Evolutionary conservation across 2,113 vertebrate genomes (phyloP), one percentile per base, ranked within the genome.

Genomic region (Euleptes europaea): DNA sequence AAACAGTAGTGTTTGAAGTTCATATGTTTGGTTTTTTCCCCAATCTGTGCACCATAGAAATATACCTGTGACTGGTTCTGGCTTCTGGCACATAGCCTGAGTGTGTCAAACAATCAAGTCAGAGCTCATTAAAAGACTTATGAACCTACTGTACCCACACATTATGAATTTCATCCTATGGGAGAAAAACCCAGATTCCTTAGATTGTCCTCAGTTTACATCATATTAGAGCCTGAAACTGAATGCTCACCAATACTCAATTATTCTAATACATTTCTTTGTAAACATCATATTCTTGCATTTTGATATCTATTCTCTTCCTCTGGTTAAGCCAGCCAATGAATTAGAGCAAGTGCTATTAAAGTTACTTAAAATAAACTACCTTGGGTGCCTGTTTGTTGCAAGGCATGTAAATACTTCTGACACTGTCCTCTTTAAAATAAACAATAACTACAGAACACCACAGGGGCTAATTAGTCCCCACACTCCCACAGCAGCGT

Each of bases 361-460:
- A 77, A 79, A 84, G 69, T 90, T 9, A 65, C 67, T 93, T 86
- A 85, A 91, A 93, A 87, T 86, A 91, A 86, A 82, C 79, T 88
- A 79, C 63, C 57, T 74, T 82, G 84, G 88, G 88, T 93, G 51
- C 7, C 0, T 7, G 23, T 67, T 85, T 86, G 66, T 89, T 69
- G 44, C 35, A 47, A 86, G 91, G 86, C 67, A 87, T 60, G 60
- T 72, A 71, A 74, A 87, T 57, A 77, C 26, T 66, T 57, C 21
- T 5, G 4, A 93, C 90, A 72, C 12, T 80, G 65, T 80, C 69
- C 51, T 3, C 21, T 66, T 35, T 63, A 90, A 70, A 86, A 80
- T 76, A 73, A 65, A 86, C 78, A 88, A 72, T 66, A 77, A 86
- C 79, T 80, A 82, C 80, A 85, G 77, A 88, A 86, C 5, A 23